Base-by-base conservation (phyloP, 2,797 vertebrate species). In the Platalea minor region DNA sequence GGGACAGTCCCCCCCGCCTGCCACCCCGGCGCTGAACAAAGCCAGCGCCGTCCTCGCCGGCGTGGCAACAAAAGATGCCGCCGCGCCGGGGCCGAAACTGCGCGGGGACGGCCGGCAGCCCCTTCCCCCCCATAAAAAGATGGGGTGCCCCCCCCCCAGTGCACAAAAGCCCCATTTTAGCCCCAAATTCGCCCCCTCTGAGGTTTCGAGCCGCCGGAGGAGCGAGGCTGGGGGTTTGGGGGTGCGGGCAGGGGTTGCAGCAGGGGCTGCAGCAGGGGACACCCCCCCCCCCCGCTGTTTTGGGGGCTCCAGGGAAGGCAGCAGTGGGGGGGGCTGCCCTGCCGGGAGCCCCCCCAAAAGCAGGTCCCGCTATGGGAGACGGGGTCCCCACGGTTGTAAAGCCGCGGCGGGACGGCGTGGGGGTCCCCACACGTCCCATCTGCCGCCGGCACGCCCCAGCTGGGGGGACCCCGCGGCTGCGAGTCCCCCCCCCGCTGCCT, bases 41-140 rank as follows among this genome's bases (percentile, higher is more conserved):
- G 92, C 69, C 77, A 8, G 63, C 23, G 46, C 56, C 67, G 45
- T 33, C 45, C 31, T 46, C 46, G 20, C 50, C 26, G 41, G n/a
- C 25, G 41, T 26, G 51, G 83, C 83, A 86, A 90, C 88, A 92
- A 88, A 89, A 92, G 74, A 45, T 29, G 68, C 61, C 61, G 46
- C 74, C 6, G n/a, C 13, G 53, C 64, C 13, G 51, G 35, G 67
- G 5, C 35, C 19, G 25, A 37, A 46, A 25, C 14, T 4, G 2
- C 31, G 7, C 16, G 23, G 39, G 37, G 53, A 41, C 21, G 13
- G 39, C 65, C 33, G 2, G 21, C 11, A 7, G 17, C 25, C 10
- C 33, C 39, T 10, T 7, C 16, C 37, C 9, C 33, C 59, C 9
- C 12, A 2, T 2, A 4, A 19, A 3, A 56, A 41, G 17, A 14